phyloP scores from a whole-genome alignment of 2,888 invertebrate genomes.

The Mayetiola destructor region DNA sequence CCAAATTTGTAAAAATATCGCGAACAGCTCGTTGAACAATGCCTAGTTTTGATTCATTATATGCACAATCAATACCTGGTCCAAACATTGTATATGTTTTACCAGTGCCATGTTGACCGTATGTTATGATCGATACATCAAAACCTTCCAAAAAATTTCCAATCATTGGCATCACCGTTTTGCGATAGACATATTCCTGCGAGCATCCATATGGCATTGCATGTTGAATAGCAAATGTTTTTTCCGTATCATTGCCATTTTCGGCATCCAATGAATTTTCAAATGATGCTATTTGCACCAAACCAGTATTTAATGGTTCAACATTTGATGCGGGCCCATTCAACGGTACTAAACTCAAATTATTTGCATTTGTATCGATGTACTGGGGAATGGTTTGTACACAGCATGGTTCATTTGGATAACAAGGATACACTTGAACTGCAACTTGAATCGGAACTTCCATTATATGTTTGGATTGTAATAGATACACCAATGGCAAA shows the following conservation, averaged over 20 bases:
- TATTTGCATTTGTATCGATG: neutral
- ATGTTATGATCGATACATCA: constrained; percentile 57
- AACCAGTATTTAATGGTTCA: neutral
- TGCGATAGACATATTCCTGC: constrained; percentile 48
- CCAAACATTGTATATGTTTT: constrained; percentile 62
- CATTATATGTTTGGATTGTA: no score
- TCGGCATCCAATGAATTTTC: neutral
- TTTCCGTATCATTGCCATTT: neutral
- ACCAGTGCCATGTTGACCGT: constrained; percentile 51
- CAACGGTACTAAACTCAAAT: neutral
- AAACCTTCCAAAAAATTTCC: constrained; percentile 56
- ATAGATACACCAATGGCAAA: no score
- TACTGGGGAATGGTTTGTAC: constrained; percentile 15
- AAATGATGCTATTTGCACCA: neutral
- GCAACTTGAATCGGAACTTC: no score
- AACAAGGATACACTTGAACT: constrained; percentile 48
- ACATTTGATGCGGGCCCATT: neutral
- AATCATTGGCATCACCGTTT: constrained; percentile 49
- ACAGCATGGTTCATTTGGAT: constrained; percentile 37
- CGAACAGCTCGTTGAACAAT: constrained; percentile 55
- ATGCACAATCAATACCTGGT: constrained; percentile 45
- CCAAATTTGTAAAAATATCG: constrained; percentile 52
- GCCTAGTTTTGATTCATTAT: constrained; percentile 51
- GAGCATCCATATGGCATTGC: constrained; percentile 45
- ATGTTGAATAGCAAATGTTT: constrained; percentile 39